Base-by-base conservation (phyloP, 2,888 invertebrate species). In the Cremastinae sp. region DNA sequence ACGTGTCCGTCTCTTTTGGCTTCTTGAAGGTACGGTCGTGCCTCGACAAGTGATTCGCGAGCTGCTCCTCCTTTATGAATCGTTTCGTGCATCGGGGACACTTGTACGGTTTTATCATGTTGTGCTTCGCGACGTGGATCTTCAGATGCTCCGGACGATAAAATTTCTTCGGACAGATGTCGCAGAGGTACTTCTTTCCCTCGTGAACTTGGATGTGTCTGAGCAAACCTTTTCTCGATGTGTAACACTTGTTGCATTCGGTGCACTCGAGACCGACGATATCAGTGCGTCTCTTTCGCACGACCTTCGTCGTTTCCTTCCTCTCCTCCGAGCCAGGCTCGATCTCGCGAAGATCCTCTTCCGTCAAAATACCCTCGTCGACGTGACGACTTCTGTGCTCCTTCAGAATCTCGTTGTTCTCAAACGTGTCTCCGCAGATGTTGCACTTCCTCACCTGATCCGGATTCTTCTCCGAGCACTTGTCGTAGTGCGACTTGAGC, bases 131-230 rank as follows among this genome's bases (percentile, higher is more conserved):
- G 0, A 89, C 88, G 65, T 90, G 90, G 45, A 90, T 88, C 66
- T 90, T 89, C 2, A 90, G 74, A 51, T 89, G 89, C 56, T 90
- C 90, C 0, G 88, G 83, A 10, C 89, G 81, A 68, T 89, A 89
- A 69, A 90, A 90, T 69, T 90, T 90, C 76, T 90, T 89, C 1
- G 90, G 90, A 36, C 90, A 90, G 22, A 89, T 89, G 54, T 90
- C 90, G 54, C 89, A 90, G 0, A 89, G 80, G 34, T 89, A 90
- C 58, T 89, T 89, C 45, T 90, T 90, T 0, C 89, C 90, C 64
- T 90, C 90, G 78, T 90, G 90, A 1, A 89, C 88, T 70, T 84
- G 79, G 59, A 90, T 88, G 12, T 89, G 89, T 4, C 90, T 83
- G 9, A 90, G 56, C 0, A 89, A 69, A 3, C 89, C 90, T 43